Conservation (phyloP, 2,797 vertebrate species). For the Sphenopsis melanotis region DNA sequence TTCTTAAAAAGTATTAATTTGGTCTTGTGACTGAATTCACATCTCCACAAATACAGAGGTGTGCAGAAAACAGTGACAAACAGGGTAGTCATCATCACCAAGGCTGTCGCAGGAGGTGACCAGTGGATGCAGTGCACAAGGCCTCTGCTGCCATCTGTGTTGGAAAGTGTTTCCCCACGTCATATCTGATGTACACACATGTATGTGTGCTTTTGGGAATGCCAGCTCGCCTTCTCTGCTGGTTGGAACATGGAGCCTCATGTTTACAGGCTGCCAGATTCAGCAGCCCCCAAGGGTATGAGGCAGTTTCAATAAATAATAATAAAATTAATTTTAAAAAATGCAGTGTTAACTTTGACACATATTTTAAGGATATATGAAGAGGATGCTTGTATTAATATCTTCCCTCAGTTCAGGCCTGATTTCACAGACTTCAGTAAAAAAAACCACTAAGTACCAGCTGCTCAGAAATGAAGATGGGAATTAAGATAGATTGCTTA, state of each 20-base stretch:
- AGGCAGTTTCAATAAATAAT: not conserved
- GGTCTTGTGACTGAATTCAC: not conserved
- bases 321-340: not conserved
- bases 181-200: fast-evolving
- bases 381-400: not conserved
- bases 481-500: not conserved
- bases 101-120: not conserved
- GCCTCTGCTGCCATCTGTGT: not conserved
- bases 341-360: not conserved
- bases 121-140: not conserved
- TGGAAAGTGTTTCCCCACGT: not conserved
- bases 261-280: not conserved
- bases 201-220: not conserved
- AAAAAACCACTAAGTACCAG: not conserved
- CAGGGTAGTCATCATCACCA: not conserved
- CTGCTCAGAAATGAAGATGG: not conserved
- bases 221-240: not conserved
- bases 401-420: not conserved
- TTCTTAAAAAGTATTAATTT: not conserved
- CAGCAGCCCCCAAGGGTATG: not conserved
- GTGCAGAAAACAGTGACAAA: not conserved
- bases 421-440: not conserved
- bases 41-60: not conserved
- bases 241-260: not conserved
- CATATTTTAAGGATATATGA: not conserved